Percentiles rank a stretch among this genome's conserved stretches.
Conservation (phyloP, 2,113 vertebrate genomes). For the Atrichornis clamosus region DNA sequence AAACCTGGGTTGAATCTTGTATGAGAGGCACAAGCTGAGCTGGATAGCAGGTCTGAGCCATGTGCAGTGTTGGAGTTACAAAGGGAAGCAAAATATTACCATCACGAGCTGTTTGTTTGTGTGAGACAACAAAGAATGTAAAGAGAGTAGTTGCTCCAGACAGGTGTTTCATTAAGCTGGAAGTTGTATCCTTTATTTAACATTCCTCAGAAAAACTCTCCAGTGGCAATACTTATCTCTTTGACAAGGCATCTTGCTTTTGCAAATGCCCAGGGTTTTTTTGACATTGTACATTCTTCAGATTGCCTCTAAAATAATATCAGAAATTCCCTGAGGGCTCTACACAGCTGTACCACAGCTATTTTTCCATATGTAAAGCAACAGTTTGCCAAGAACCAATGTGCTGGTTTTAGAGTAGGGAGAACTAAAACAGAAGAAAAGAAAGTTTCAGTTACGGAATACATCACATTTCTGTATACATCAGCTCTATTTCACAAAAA, state of each 20-base stretch:
- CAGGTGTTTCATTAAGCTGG: not conserved
- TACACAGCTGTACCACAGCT: not conserved
- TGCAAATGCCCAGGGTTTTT: not conserved
- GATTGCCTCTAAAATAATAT: not conserved
- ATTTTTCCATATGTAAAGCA: not conserved
- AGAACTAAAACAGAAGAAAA: not conserved
- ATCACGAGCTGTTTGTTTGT: fast-evolving
- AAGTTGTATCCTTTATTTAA: not conserved
- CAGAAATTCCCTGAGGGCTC: not conserved
- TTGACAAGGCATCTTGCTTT: not conserved
- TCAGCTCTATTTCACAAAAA: not conserved
- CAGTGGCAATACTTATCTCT: not conserved
- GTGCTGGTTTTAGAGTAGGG: not conserved
- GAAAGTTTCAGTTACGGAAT: not conserved
- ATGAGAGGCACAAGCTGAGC: not conserved
- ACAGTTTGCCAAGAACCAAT: not conserved
- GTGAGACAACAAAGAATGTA: not conserved
- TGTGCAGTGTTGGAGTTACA: not conserved
- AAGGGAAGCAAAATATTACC: not conserved
- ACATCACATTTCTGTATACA: not conserved
- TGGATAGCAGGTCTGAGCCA: fast-evolving
- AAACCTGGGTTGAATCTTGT: not conserved
- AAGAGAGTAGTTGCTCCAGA: not conserved
- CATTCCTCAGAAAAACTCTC: not conserved
- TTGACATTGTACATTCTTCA: not conserved